Evolutionary conservation across 2,888 invertebrate genomes (phyloP), one percentile per base, ranked within the genome.

Genomic region (Ceratothoa steindachneri): DNA sequence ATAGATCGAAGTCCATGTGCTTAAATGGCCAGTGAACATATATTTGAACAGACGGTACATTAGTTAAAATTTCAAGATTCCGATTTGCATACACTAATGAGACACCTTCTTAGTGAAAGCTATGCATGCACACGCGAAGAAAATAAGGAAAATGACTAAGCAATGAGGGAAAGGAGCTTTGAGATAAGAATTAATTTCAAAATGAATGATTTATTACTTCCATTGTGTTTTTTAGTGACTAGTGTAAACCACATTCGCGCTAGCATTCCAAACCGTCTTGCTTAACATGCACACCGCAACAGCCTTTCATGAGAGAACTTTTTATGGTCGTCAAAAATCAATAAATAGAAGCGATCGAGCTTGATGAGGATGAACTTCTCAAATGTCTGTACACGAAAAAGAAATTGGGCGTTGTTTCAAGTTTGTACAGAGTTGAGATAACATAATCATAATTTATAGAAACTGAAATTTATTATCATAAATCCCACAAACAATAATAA

Each of bases 41-140:
- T 7, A 24, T 24, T 22, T 24, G 12, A 7, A 60, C 60, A 60
- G 60, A 60, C 24, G 60, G 60, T 7, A 24, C 60, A 60, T 60
- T 60, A 60, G 60, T 60, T 24, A 60, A n/a, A 60, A 60, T 60
- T 60, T 3, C 24, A 60, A 41, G 12, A 24, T 2, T 60, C 60
- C 24, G 22, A 60, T 60, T 60, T 60, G 22, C 60, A 60, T 60
- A 60, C n/a, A 24, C 27, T 60, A 60, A 60, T 60, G 60, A 60
- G 60, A 60, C n/a, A n/a, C n/a, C n/a, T n/a, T n/a, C n/a, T n/a
- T n/a, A n/a, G n/a, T n/a, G n/a, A n/a, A n/a, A 5, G 15, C 5
- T 41, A 41, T 41, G 41, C 41, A 41, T 41, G 41, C 41, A 41
- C 7, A 5, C 41, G 41, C 41, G 15, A 41, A 41, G 41, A 41